Evolutionary conservation across 2,113 vertebrate genomes (phyloP).

Genomic region (Plecotus auritus): DNA sequence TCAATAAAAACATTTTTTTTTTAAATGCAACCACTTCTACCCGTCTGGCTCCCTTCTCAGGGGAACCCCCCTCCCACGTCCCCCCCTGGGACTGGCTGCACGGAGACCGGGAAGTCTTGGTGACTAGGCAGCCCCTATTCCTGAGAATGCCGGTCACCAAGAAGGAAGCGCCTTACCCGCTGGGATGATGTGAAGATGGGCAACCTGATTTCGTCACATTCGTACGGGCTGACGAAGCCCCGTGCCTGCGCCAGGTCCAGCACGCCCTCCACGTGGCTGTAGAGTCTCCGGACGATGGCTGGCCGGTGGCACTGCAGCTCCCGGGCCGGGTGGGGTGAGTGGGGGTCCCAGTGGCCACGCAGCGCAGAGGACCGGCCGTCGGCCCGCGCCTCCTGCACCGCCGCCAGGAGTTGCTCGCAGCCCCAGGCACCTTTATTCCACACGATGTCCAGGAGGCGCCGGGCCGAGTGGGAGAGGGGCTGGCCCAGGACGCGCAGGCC

Average conservation of each 20-base stretch:
- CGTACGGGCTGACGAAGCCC: conserved; percentile 79
- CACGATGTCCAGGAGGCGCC: conserved; percentile 83
- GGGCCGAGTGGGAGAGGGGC: conserved; percentile 76
- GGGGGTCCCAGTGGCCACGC: neutral
- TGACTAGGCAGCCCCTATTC: neutral
- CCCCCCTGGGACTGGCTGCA: neutral
- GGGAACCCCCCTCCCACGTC: neutral
- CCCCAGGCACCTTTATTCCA: conserved; percentile 81
- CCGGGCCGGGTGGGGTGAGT: conserved; percentile 22
- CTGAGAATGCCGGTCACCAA: neutral
- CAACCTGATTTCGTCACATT: conserved; percentile 82
- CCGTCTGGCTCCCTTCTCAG: neutral
- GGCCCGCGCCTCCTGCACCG: conserved; percentile 66
- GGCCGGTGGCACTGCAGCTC: conserved; percentile 80
- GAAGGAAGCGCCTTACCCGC: conserved; percentile 76
- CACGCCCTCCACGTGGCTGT: conserved; percentile 74
- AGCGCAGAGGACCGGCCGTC: neutral
- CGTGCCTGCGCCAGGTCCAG: conserved; percentile 72
- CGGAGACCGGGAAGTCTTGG: fast-evolving
- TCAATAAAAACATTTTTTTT: too few relatives aligned
- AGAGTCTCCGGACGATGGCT: conserved; percentile 78
- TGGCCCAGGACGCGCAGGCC: conserved; percentile 73
- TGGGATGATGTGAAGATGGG: conserved; percentile 85
- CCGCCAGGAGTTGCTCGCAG: conserved; percentile 75
- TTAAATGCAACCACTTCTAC: neutral